A percentile compares a stretch with the other conserved stretches of the same genome.
Conservation (phyloP, 2,888 invertebrate genomes). For the Schizaphis graminum region DNA sequence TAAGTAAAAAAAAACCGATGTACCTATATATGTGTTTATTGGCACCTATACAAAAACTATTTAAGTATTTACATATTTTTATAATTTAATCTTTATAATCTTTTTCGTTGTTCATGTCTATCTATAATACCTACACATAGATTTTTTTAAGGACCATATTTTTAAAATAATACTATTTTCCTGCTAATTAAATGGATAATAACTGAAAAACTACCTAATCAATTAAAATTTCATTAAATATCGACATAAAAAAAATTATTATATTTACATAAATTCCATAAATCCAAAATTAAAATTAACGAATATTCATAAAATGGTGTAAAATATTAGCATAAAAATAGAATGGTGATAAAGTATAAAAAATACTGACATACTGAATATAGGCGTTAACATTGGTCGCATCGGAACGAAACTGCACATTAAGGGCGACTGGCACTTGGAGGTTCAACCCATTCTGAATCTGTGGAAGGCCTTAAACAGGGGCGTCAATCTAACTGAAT, state of each 20-base stretch:
- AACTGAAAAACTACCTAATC: not conserved
- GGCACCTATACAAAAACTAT: not conserved
- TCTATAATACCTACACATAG: not conserved
- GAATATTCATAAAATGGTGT: not conserved
- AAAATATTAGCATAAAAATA: not conserved
- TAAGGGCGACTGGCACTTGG: conserved; percentile 74
- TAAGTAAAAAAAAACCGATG: not conserved
- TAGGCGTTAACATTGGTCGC: conserved; percentile 15
- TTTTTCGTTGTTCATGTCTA: not conserved
- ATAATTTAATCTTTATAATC: not conserved
- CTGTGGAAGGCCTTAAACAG: conserved; percentile 54
- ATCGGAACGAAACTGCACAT: not conserved
- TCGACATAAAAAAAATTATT: not conserved
- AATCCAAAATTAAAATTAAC: not conserved
- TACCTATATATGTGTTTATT: not conserved
- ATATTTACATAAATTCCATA: not conserved
- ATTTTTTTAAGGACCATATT: not conserved
- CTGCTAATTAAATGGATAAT: not conserved
- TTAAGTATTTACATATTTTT: not conserved
- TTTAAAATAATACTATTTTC: not conserved
- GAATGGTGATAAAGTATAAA: not conserved
- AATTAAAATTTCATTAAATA: not conserved
- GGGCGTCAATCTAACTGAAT: conserved; percentile 21
- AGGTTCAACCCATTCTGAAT: conserved; percentile 76
- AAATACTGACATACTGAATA: not conserved